Percentiles rank a stretch among this genome's conserved stretches.
These are phyloP conservation scores for Ispidina picta DNA, from an alignment of 2,797 vertebrate species.

Conservation along the genomic window DNA sequence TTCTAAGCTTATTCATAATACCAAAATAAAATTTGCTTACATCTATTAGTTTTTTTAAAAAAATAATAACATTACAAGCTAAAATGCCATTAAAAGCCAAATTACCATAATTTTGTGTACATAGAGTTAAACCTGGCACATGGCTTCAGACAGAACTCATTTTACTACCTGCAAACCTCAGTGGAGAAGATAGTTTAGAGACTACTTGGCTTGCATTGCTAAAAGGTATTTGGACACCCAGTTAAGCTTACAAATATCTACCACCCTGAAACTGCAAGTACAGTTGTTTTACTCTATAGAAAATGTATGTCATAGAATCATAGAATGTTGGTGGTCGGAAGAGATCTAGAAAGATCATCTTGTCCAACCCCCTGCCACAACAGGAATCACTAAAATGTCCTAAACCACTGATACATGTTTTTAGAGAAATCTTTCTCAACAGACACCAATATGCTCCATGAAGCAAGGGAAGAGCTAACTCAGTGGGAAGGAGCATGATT, in stretches of 20 bases:
- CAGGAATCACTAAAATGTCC: not conserved
- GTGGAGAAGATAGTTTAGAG: not conserved
- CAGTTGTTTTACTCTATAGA: not conserved
- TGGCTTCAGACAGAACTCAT: not conserved
- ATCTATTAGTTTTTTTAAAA: not conserved
- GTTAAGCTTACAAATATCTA: not conserved
- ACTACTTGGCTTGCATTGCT: not conserved
- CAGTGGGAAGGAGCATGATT: not conserved
- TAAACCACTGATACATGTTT: not conserved
- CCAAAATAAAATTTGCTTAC: not conserved
- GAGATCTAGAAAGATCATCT: too few species aligned
- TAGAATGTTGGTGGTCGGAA: too few species aligned
- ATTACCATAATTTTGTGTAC: not conserved
- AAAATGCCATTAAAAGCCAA: constrained; percentile 2
- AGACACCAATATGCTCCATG: not conserved
- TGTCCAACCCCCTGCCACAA: too few species aligned
- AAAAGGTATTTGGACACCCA: not conserved
- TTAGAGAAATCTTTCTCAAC: not conserved
- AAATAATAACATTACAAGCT: not conserved
- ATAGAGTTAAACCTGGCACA: not conserved
- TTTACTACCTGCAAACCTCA: not conserved
- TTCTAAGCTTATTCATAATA: not conserved
- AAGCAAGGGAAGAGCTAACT: not conserved
- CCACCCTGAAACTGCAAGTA: not conserved
- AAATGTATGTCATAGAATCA: not conserved